phyloP scores from a whole-genome alignment of 1,140 invertebrate genomes.

The Drosophila sp. region DNA sequence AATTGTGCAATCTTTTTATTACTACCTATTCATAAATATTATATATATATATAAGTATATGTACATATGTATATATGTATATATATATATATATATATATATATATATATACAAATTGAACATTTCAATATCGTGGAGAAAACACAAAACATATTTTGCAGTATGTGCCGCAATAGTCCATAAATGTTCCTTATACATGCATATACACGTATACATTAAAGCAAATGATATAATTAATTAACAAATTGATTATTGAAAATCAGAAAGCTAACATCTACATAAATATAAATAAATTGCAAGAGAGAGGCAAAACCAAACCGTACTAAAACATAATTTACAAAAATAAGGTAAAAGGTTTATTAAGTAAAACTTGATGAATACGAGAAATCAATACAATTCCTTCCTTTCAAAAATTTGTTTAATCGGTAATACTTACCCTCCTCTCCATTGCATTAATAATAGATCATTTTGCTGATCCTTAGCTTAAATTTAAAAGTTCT shows the following conservation, averaged over 20 bases:
- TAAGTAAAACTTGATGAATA: slow-evolving; percentile 8
- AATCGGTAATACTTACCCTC: neutral
- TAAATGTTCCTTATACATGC: slow-evolving; percentile 73
- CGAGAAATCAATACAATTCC: neutral
- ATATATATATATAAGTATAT: slow-evolving; percentile 31
- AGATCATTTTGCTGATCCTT: neutral
- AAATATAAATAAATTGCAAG: slow-evolving; percentile 30
- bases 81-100: slow-evolving; percentile 44
- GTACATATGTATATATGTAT: slow-evolving; percentile 47
- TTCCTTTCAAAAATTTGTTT: neutral
- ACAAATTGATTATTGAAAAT: slow-evolving; percentile 44
- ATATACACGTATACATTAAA: slow-evolving; percentile 22
- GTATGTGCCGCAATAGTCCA: slow-evolving; percentile 75
- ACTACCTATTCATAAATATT: slow-evolving; percentile 10
- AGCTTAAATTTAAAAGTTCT: neutral
- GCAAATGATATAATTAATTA: slow-evolving; percentile 48
- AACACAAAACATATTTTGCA: slow-evolving; percentile 53
- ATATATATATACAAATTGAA: slow-evolving; percentile 24
- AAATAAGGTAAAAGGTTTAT: slow-evolving; percentile 20
- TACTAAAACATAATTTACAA: slow-evolving; percentile 25
- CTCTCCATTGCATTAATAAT: neutral
- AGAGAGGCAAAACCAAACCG: slow-evolving; percentile 5
- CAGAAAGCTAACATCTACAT: slow-evolving; percentile 25
- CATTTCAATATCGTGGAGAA: slow-evolving; percentile 34
- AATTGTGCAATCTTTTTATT: slow-evolving; percentile 24